A percentile compares a stretch with the other conserved stretches of the same genome.
Conservation (phyloP, 2,888 invertebrate genomes). For the Agriopis aurantiaria region DNA sequence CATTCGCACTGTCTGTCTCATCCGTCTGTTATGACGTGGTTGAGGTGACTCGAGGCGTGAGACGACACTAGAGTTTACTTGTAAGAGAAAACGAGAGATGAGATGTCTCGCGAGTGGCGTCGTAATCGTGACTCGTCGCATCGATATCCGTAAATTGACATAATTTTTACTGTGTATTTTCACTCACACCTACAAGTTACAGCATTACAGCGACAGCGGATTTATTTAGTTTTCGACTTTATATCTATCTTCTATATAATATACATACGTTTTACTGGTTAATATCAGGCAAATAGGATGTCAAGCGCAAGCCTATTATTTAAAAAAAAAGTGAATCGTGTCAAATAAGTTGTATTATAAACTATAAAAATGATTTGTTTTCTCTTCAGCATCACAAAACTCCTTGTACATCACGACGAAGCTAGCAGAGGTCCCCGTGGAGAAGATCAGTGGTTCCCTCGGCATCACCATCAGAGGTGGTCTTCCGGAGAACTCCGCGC, state of each 20-base stretch:
- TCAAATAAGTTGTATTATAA: too few relatives aligned
- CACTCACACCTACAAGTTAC: neutral
- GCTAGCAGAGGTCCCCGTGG: slow-evolving; percentile 92
- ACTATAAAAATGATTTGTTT: neutral
- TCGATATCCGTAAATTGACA: neutral
- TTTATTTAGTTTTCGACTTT: too few relatives aligned
- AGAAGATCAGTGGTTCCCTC: slow-evolving; percentile 93
- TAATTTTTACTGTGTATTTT: neutral
- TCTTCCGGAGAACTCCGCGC: slow-evolving; percentile 85
- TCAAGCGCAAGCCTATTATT: too few relatives aligned
- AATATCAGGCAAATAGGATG: too few relatives aligned
- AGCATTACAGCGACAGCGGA: neutral
- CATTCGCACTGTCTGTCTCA: neutral
- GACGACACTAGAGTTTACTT: slow-evolving; percentile 6
- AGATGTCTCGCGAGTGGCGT: slow-evolving; percentile 10
- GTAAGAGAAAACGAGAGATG: slow-evolving; percentile 2
- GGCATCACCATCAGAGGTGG: slow-evolving; percentile 96
- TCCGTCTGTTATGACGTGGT: neutral
- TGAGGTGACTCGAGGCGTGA: neutral
- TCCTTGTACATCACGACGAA: slow-evolving; percentile 91
- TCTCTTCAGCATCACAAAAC: slow-evolving; percentile 87
- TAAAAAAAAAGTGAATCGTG: too few relatives aligned
- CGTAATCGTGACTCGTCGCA: neutral
- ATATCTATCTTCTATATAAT: too few relatives aligned
- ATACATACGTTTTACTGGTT: too few relatives aligned